Evolutionary conservation across 2,888 invertebrate genomes (phyloP).

Genomic region (Falcaria lacertinaria): DNA sequence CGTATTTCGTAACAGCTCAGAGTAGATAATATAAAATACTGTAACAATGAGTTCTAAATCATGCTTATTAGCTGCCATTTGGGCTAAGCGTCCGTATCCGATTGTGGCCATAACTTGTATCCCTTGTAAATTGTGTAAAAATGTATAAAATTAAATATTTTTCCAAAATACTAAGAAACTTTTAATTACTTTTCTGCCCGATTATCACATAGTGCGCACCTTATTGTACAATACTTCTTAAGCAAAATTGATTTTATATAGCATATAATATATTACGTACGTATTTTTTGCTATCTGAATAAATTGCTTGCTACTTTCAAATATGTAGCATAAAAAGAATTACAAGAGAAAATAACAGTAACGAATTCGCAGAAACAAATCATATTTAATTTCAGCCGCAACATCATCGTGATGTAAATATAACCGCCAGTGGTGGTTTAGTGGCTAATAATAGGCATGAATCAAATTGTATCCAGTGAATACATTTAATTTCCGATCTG

Average conservation of each 20-base stretch:
- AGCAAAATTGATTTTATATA: too few relatives aligned
- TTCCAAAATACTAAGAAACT: slow-evolving; percentile 40
- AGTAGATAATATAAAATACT: too few relatives aligned
- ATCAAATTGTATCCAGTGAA: slow-evolving; percentile 52
- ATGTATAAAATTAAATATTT: slow-evolving; percentile 73
- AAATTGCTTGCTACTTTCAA: slow-evolving; percentile 34
- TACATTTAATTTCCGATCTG: slow-evolving; percentile 56
- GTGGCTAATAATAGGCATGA: slow-evolving; percentile 33
- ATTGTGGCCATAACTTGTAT: slow-evolving; percentile 18
- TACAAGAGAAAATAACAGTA: slow-evolving; percentile 10
- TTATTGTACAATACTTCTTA: too few relatives aligned
- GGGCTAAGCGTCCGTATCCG: slow-evolving; percentile 19
- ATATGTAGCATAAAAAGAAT: slow-evolving; percentile 8
- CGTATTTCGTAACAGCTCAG: too few relatives aligned
- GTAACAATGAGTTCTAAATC: neutral
- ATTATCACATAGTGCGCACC: too few relatives aligned
- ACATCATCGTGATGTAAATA: slow-evolving; percentile 16
- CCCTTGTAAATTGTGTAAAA: slow-evolving; percentile 50
- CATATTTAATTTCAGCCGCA: slow-evolving; percentile 1
- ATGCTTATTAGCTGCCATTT: neutral
- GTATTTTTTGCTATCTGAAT: too few relatives aligned
- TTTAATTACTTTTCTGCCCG: slow-evolving; percentile 14
- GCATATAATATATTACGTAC: too few relatives aligned
- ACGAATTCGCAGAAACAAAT: slow-evolving; percentile 14
- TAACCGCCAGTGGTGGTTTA: slow-evolving; percentile 26